phyloP scores from a whole-genome alignment of 2,113 vertebrate species.

The Leptocoma aspasia region DNA sequence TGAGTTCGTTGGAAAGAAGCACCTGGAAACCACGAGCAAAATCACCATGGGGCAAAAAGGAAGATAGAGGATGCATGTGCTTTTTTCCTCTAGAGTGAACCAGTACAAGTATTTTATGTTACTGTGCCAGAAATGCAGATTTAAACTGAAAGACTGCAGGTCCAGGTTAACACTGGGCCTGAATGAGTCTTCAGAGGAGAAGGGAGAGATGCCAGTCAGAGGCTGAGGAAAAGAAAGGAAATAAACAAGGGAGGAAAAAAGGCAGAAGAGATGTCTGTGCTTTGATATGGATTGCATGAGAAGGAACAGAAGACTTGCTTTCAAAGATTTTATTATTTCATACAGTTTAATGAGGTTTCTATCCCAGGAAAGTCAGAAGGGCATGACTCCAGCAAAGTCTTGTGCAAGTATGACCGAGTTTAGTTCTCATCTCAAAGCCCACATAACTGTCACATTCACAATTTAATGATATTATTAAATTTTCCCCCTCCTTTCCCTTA shows the following conservation, averaged over 20 bases:
- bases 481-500: not conserved
- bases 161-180: not conserved
- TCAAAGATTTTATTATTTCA: not conserved
- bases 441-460: not conserved
- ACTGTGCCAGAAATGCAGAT: slow-evolving; percentile 20
- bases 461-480: not conserved
- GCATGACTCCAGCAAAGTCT: not conserved
- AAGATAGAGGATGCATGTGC: not conserved
- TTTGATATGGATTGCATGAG: not conserved
- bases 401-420: not conserved
- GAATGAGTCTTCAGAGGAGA: not conserved
- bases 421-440: not conserved
- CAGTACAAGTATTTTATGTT: not conserved
- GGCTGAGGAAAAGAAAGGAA: slow-evolving; percentile 19
- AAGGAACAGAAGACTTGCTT: not conserved
- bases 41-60: not conserved
- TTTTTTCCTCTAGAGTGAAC: not conserved
- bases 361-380: not conserved
- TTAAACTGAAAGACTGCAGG: not conserved
- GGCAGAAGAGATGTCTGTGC: not conserved
- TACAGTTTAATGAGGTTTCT: not conserved
- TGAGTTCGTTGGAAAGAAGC: not conserved
- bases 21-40: slow-evolving; percentile 10
- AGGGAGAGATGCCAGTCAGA: slow-evolving; percentile 8
- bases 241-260: not conserved